A percentile compares a stretch with the other conserved stretches of the same genome.
phyloP scores from a whole-genome alignment of 2,797 vertebrate genomes.

The Sorex maritimensis region DNA sequence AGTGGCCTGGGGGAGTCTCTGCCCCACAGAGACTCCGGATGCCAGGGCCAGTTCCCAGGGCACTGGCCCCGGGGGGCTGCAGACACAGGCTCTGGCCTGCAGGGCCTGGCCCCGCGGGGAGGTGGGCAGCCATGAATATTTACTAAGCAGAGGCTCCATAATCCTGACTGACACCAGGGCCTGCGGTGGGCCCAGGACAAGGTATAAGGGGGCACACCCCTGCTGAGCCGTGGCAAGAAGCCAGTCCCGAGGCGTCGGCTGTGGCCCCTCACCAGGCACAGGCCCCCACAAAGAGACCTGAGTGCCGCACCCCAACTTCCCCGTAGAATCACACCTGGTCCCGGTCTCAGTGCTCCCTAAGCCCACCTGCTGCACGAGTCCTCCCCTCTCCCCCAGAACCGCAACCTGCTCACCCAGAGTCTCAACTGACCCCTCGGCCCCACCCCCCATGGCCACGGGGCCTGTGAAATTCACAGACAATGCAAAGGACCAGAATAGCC shows the following conservation, averaged over 20 bases:
- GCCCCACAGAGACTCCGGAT: not conserved
- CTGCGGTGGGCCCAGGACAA: not conserved
- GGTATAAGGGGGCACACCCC: too few species aligned
- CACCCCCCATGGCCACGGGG: not conserved
- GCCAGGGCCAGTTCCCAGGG: not conserved
- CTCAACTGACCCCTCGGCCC: too few species aligned
- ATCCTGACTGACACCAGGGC: conserved; percentile 50
- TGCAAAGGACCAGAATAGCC: conserved; percentile 28
- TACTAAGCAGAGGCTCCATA: conserved; percentile 27
- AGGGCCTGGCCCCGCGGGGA: not conserved
- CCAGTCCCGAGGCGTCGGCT: too few species aligned
- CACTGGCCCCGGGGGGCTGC: too few species aligned
- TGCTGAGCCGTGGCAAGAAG: too few species aligned
- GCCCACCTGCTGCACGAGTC: too few species aligned
- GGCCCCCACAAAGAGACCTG: not conserved
- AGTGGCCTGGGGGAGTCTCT: not conserved
- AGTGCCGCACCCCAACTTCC: too few species aligned
- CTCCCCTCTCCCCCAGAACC: not conserved
- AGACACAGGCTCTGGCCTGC: not conserved
- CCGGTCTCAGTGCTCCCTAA: too few species aligned
- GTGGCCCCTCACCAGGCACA: too few species aligned
- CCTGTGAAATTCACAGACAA: conserved; percentile 4
- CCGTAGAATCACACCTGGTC: too few species aligned
- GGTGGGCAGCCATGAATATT: conserved; percentile 53
- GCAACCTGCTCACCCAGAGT: not conserved